Evolutionary conservation across 2,113 vertebrate genomes (phyloP).

Genomic region (Axis porcinus): DNA sequence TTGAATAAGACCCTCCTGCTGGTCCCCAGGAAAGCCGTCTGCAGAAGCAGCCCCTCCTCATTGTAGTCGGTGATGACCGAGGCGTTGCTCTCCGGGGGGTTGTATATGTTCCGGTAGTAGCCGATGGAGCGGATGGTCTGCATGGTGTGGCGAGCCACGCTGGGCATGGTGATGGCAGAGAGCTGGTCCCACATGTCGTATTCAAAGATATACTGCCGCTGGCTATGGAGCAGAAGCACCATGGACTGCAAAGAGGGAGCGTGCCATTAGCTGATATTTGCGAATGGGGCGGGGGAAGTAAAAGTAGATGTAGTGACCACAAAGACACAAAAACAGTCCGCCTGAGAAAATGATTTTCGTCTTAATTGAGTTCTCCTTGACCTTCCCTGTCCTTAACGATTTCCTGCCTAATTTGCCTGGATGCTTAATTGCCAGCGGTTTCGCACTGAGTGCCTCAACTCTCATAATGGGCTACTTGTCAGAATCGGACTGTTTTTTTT

Average conservation of each 20-base stretch:
- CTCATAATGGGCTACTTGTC: slow-evolving; percentile 81
- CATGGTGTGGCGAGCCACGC: slow-evolving; percentile 97
- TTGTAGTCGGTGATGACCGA: slow-evolving; percentile 97
- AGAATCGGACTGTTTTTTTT: slow-evolving; percentile 75
- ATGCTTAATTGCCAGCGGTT: slow-evolving; percentile 82
- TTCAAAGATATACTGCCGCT: slow-evolving; percentile 98
- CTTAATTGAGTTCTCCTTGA: slow-evolving; percentile 84
- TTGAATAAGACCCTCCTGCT: slow-evolving; percentile 94
- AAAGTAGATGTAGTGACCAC: slow-evolving; percentile 61
- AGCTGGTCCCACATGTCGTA: slow-evolving; percentile 94
- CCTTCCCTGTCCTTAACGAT: slow-evolving; percentile 82
- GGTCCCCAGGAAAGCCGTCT: slow-evolving; percentile 92
- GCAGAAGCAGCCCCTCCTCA: slow-evolving; percentile 94
- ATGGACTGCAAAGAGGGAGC: slow-evolving; percentile 88
- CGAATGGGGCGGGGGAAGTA: background rate
- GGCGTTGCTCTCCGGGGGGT: slow-evolving; percentile 97
- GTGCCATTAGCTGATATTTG: slow-evolving; percentile 70
- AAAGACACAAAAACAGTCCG: slow-evolving; percentile 70
- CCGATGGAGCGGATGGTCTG: slow-evolving; percentile 97
- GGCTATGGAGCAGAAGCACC: slow-evolving; percentile 97
- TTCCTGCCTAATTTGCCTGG: slow-evolving; percentile 82
- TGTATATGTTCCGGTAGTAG: slow-evolving; percentile 98
- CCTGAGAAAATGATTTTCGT: slow-evolving; percentile 78
- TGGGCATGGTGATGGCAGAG: slow-evolving; percentile 97
- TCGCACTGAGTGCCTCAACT: slow-evolving; percentile 82